Base-by-base conservation (phyloP, 2,113 vertebrate genomes). In the Microtus montanus region DNA sequence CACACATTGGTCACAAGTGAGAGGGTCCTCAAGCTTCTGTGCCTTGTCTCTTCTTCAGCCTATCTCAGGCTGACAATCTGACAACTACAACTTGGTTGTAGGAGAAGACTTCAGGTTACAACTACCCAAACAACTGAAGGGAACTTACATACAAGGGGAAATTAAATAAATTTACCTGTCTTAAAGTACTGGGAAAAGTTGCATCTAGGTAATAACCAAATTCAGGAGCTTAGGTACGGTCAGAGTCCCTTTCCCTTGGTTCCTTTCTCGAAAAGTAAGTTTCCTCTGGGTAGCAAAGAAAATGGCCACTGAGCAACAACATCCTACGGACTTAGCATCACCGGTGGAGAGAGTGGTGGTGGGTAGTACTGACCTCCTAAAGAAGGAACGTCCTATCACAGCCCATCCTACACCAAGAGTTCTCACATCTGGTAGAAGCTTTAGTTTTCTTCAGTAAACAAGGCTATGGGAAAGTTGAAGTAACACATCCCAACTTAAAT, bases 361-460 rank as follows among this genome's bases (percentile, higher is more conserved):
- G 1, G 28, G 66, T 10, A 12, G 17, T 78, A 38, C 4, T 82
- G 49, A 80, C 5, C 52, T 66, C 89, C 35, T 22, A 66, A 68
- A 73, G 24, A 58, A 38, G 26, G 63, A 41, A 8, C 7, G 68
- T 17, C 26, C 41, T 73, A 90, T 44, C 84, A 58, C 19, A 58
- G 58, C 19, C 19, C 58, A 58, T 58, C 58, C 58, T 58, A 2
- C 58, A 7, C 92, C 63, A 94, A 63, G 44, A 61, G 38, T 61
- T 88, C 68, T 44, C 19, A 92, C 26, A 8, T 87, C 44, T 26
- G 6, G 7, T 13, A 93, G 13, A 84, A 74, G 20, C 47, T 94
- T 91, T 92, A 6, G 54, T 86, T 93, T 89, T 91, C 78, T 95
- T 79, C 52, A 11, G 7, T 68, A 15, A 95, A 93, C 74, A 30